These are phyloP conservation scores for Heliconius hermathena DNA, from an alignment of 1,140 invertebrate species.

Conservation along the genomic window DNA sequence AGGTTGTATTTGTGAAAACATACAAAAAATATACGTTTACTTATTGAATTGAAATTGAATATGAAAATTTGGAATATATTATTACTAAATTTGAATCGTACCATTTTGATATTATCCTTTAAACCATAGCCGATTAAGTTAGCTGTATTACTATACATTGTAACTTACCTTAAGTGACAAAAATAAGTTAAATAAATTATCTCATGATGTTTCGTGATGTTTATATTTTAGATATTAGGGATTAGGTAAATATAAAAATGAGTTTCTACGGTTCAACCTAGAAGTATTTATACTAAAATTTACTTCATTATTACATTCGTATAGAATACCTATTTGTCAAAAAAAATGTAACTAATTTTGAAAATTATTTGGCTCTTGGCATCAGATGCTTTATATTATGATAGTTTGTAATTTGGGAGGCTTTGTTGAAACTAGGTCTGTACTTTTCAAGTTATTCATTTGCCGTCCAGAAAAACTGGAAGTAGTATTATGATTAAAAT, in stretches of 20 bases:
- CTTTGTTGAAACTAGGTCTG: constrained; percentile 32
- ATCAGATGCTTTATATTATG: constrained; percentile 11
- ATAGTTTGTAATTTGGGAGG: constrained; percentile 9
- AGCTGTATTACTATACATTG: too few species aligned
- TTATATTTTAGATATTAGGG: too few species aligned
- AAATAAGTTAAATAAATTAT: too few species aligned
- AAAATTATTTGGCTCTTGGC: not conserved
- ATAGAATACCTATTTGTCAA: not conserved
- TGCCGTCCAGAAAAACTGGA: constrained; percentile 14
- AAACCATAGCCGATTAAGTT: too few species aligned
- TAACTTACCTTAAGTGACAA: too few species aligned
- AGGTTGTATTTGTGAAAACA: not conserved
- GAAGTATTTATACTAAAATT: too few species aligned
- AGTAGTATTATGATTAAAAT: constrained; percentile 3
- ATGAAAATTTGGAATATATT: not conserved
- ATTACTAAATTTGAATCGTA: too few species aligned
- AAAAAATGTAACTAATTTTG: not conserved
- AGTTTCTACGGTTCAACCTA: too few species aligned
- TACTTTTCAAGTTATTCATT: constrained; percentile 28
- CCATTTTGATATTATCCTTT: too few species aligned
- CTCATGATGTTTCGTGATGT: too few species aligned
- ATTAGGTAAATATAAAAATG: too few species aligned
- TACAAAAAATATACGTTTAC: not conserved
- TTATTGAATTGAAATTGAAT: not conserved
- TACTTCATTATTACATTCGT: too few species aligned